Evolutionary conservation across 2,113 vertebrate genomes (phyloP).

Genomic region (Notothenia rossii): DNA sequence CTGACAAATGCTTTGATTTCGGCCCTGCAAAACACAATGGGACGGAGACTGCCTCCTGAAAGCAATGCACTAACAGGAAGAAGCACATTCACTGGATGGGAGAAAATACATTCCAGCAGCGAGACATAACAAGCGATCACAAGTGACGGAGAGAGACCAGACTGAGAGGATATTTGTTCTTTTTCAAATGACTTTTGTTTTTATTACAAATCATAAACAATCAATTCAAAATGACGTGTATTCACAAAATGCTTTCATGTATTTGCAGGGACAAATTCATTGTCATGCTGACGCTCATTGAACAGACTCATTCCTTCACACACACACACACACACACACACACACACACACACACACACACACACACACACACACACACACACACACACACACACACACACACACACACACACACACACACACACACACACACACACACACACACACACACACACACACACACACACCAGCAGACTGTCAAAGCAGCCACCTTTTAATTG

Average conservation of each 20-base stretch:
- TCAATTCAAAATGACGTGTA: slow-evolving; percentile 51
- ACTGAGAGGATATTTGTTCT: slow-evolving; percentile 2
- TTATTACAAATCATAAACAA: slow-evolving; percentile 77
- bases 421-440: no score
- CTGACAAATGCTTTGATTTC: slow-evolving; percentile 80
- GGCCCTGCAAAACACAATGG: slow-evolving; percentile 77
- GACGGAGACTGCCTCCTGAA: slow-evolving; percentile 57
- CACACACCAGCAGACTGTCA: slow-evolving; percentile 51
- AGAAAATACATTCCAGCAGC: slow-evolving; percentile 76
- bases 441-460: no score
- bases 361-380: no score
- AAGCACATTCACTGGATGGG: slow-evolving; percentile 65
- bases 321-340: slow-evolving; percentile 43
- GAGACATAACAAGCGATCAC: slow-evolving; percentile 30
- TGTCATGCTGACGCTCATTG: slow-evolving; percentile 22
- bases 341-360: no score
- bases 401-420: no score
- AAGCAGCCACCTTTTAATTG: slow-evolving; percentile 81
- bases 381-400: no score
- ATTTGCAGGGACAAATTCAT: slow-evolving; percentile 46
- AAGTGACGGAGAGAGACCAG: slow-evolving; percentile 49
- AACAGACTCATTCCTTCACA: slow-evolving; percentile 34
- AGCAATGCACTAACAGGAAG: slow-evolving; percentile 77
- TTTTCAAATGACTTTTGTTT: slow-evolving; percentile 60
- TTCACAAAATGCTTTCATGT: slow-evolving; percentile 64